Evolutionary conservation across 2,888 invertebrate genomes (phyloP), one percentile per base, ranked within the genome.

Genomic region (Tuberolachnus salignus): DNA sequence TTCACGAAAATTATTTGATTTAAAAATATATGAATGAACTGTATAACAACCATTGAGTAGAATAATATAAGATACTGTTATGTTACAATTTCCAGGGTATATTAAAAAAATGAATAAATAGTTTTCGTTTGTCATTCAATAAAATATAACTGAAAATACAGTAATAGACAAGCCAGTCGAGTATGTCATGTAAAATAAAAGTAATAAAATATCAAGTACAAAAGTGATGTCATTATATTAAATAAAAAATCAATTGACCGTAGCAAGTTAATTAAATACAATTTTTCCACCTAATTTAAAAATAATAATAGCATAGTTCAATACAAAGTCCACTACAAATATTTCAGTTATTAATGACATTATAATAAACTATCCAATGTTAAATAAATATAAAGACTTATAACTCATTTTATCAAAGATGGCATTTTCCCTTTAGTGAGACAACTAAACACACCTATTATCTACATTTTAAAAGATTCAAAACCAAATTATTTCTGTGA

Each of bases 241-340:
- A 71, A 71, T 59, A 26, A 26, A 57, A 23, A 23, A 10, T 71
- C 19, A 26, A 46, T 46, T 46, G n/a, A 59, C 26, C 23, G 13
- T 26, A 23, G 46, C 19, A 23, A 26, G 3, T 1, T 16, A 42
- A 53, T 53, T 69, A 21, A 1, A 46, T 9, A 46, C 9, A 11
- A 61, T 64, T 46, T 23, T 21, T 69, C 21, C 21, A 53, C 14
- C 9, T 14, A 2, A 13, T 19, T 69, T 4, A 67, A 51, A 42
- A 64, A 53, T 26, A 61, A 49, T 23, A 49, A 23, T 66, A 23
- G 23, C 9, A 21, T 8, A 23, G 23, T 21, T 3, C 11, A 46
- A 46, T 46, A 21, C 1, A 10, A 46, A 23, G 23, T 21, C 10
- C 11, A 46, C 3, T 46, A 21, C 1, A 10, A 46, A 44, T 66